Evolutionary conservation across 1,140 invertebrate species (phyloP).

Genomic region (Archegozetes longisetosus): DNA sequence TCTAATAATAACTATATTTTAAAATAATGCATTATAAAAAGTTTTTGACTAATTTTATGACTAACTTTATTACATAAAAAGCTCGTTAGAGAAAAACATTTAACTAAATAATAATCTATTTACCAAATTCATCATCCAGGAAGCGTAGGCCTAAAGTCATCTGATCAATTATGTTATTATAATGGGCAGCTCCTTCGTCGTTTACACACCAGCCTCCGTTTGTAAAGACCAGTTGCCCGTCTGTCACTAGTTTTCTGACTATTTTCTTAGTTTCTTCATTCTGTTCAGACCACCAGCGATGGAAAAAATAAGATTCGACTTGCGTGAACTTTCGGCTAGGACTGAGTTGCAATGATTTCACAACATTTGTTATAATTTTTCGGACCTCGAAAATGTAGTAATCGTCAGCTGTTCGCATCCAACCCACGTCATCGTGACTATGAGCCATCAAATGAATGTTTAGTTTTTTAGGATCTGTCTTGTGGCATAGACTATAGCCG

Average conservation of each 20-base stretch:
- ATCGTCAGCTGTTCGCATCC: slow-evolving; percentile 35
- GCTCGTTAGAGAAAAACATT: no score
- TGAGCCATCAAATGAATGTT: slow-evolving; percentile 36
- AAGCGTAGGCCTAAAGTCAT: slow-evolving; percentile 45
- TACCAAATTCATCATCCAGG: slow-evolving; percentile 40
- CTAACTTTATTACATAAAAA: no score
- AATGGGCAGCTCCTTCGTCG: slow-evolving; percentile 80
- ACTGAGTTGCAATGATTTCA: slow-evolving; percentile 55
- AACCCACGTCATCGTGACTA: slow-evolving; percentile 38
- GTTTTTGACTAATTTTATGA: no score
- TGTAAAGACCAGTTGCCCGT: slow-evolving; percentile 69
- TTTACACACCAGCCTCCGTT: slow-evolving; percentile 80
- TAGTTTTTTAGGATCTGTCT: slow-evolving; percentile 15
- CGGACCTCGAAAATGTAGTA: slow-evolving; percentile 47
- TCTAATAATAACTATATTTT: no score
- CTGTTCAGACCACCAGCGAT: slow-evolving; percentile 75
- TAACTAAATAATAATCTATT: no score
- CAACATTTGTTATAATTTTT: slow-evolving; percentile 75
- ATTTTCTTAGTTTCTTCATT: slow-evolving; percentile 36
- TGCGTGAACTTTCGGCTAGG: slow-evolving; percentile 42
- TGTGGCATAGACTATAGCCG: slow-evolving; percentile 18
- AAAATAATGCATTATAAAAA: no score
- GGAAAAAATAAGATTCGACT: slow-evolving; percentile 68
- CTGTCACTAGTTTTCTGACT: slow-evolving; percentile 27
- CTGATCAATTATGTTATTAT: slow-evolving; percentile 84